Conservation (phyloP, 1,140 invertebrate genomes). For the Hycleus phaleratus region DNA sequence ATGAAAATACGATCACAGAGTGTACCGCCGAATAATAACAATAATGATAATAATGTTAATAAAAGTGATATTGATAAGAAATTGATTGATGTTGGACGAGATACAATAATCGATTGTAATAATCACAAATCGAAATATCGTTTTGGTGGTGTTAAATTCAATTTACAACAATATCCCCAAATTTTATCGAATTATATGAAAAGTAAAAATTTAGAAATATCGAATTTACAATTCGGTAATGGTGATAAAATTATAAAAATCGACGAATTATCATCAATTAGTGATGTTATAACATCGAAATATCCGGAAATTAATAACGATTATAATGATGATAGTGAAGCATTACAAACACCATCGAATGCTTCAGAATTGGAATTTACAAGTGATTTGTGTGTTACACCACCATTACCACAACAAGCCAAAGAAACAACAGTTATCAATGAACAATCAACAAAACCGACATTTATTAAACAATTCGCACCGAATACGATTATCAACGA, state of each 20-base stretch:
- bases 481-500: conserved; percentile 24
- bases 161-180: conserved; percentile 60
- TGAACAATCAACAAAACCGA: conserved; percentile 28
- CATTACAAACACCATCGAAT: conserved; percentile 56
- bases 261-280: conserved; percentile 23
- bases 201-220: conserved; percentile 58
- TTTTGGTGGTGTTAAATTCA: conserved; percentile 61
- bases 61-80: too few relatives aligned
- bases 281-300: conserved; percentile 22
- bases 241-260: conserved; percentile 48
- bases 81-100: not conserved
- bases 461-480: conserved; percentile 19
- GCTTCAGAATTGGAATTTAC: conserved; percentile 59
- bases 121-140: conserved; percentile 43
- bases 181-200: conserved; percentile 64
- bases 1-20: conserved; percentile 29
- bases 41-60: not conserved
- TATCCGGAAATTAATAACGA: conserved; percentile 27
- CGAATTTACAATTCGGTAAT: conserved; percentile 54
- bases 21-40: conserved; percentile 29
- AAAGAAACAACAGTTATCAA: conserved; percentile 32
- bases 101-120: not conserved
- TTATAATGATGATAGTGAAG: conserved; percentile 31
- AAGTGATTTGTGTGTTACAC: conserved; percentile 46
- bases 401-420: conserved; percentile 37